These are phyloP conservation scores for Geophilus truncorum DNA, from an alignment of 2,888 invertebrate species.

Conservation along the genomic window DNA sequence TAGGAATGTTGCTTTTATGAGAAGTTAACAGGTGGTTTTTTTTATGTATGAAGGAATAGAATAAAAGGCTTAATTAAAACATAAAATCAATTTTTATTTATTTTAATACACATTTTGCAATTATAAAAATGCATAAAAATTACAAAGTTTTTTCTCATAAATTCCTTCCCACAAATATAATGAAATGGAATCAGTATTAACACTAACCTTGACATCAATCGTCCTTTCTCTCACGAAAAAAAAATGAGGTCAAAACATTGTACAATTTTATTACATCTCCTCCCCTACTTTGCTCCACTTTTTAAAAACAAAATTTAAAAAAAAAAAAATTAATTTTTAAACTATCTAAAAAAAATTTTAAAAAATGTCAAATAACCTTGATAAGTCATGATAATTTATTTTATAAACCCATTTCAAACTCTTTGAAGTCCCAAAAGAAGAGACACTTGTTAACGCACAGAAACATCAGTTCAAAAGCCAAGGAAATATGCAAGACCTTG, in stretches of 20 bases:
- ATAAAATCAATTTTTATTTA: too few species aligned
- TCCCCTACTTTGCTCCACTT: neutral
- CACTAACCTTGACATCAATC: constrained; percentile 8
- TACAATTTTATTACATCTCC: neutral
- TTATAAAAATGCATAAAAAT: too few species aligned
- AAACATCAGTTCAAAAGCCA: neutral
- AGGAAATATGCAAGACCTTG: constrained; percentile 10
- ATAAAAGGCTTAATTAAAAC: too few species aligned
- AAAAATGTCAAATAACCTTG: too few species aligned
- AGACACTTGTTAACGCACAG: neutral
- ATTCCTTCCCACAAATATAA: neutral
- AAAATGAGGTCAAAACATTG: neutral
- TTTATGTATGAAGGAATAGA: neutral
- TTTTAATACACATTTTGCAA: neutral
- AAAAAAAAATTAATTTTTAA: neutral
- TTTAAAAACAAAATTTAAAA: neutral
- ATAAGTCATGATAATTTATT: too few species aligned
- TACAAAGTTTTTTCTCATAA: too few species aligned
- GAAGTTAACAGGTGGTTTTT: neutral
- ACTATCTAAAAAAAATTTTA: neutral
- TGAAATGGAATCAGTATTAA: neutral
- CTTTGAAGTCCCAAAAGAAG: neutral
- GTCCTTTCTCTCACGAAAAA: neutral
- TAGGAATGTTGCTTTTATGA: too few species aligned
- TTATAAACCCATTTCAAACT: too few species aligned